A percentile compares a stretch with the other conserved stretches of the same genome.
These are phyloP conservation scores for Periophthalmodon schlosseri DNA, from an alignment of 2,113 vertebrate genomes.

Conservation along the genomic window DNA sequence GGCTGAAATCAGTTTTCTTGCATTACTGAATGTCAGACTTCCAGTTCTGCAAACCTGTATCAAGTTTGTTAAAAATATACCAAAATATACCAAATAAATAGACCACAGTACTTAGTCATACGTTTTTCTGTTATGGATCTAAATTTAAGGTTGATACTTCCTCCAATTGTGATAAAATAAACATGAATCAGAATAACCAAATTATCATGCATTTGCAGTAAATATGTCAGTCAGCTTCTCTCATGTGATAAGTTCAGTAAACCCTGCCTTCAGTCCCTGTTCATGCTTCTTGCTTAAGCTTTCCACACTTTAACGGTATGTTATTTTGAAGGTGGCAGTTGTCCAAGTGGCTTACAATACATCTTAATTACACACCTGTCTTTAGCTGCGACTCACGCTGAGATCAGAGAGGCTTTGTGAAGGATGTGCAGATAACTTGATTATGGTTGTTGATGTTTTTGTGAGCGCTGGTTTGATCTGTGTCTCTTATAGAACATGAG, in stretches of 20 bases:
- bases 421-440: slow-evolving; percentile 29
- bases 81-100: no score
- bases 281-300: neutral
- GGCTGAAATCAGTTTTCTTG: neutral
- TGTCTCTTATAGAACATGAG: slow-evolving; percentile 87
- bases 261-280: neutral
- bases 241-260: neutral
- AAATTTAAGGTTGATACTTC: no score
- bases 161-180: no score
- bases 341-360: slow-evolving; percentile 1
- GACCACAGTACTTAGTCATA: no score
- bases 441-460: slow-evolving; percentile 40
- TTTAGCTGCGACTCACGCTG: neutral
- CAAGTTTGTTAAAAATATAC: no score
- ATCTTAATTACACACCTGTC: slow-evolving; percentile 16
- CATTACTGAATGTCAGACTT: no score
- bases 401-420: slow-evolving; percentile 12
- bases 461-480: slow-evolving; percentile 19
- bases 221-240: neutral
- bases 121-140: no score
- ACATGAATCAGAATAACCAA: no score
- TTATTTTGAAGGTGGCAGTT: neutral
- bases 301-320: neutral
- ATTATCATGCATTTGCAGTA: neutral
- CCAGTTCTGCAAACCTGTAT: no score